Base-by-base conservation (phyloP, 1,140 invertebrate species). In the Habropoda laboriosa region DNA sequence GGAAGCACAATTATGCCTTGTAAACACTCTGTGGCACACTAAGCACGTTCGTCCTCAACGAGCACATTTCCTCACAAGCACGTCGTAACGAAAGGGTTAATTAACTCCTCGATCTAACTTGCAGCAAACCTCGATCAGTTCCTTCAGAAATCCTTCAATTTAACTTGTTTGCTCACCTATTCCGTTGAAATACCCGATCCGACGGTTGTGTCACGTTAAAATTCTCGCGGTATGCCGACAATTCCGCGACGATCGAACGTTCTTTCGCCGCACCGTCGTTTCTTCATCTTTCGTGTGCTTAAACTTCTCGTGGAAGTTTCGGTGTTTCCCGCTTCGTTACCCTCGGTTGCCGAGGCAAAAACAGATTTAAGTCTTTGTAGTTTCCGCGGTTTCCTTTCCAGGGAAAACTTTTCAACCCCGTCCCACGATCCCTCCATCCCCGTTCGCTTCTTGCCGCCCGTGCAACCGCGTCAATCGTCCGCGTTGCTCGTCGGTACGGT, bases 351-450 rank as follows among this genome's bases (percentile, higher is more conserved):
- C 38, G 61, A 30, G 27, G 47, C 16, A 61, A 75, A 63, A 70
- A 70, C 70, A 75, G 76, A 80, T 80, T 80, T 83, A 75, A 75
- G 82, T 75, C 80, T 70, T 73, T 45, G 81, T 71, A 75, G 63
- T 63, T 55, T 21, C 38, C 45, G 47, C 38, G 76, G 67, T 63
- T 63, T 79, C 47, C 38, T 42, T 35, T 32, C 64, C 16, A 13
- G 24, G 2, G 27, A 10, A 70, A 78, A 77, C 53, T 70, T 77
- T 57, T 55, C 16, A 4, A 66, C 24, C 8, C 40, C 32, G 6
- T 38, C n/a, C 24, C n/a, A n/a, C n/a, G n/a, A n/a, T n/a, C n/a
- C 32, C 21, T 0, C n/a, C 21, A 3, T 2, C 35, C 35, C 35
- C 27, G 13, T 35, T 12, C 32, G 2, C 13, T 73, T 18, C n/a